Base-by-base conservation (phyloP, 2,888 invertebrate species). In the Exephanes ischioxanthus region DNA sequence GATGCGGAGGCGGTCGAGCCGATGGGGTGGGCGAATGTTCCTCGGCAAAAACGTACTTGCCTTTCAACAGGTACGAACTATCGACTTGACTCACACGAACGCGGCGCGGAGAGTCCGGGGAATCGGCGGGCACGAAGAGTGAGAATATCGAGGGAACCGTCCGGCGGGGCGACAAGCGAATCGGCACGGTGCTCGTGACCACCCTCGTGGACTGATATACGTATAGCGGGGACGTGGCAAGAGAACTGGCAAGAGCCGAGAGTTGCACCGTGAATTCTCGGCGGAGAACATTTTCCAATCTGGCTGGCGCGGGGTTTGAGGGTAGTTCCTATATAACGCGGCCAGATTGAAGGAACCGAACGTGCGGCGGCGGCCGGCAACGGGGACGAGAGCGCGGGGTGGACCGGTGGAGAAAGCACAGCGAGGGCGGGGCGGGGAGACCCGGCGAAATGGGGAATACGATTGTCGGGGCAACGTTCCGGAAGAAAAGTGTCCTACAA, bases 391-490 rank as follows among this genome's bases (percentile, higher is more conserved):
- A 89, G 86, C 83, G 78, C 85, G 81, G 83, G 86, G 82, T 70
- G 58, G 68, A 89, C 37, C 37, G 89, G 90, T 86, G 86, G 88
- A 86, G 87, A 82, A 84, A 86, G 72, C 86, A 80, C 80, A 80
- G 53, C 84, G 75, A 55, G 85, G 72, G 89, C 89, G 89, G 88
- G 88, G 89, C 88, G 84, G 83, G 83, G 86, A 84, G 89, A 87
- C 84, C 75, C 58, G 73, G 87, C 89, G 89, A 90, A 91, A 92
- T 89, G 90, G 90, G 90, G 89, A 92, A 93, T 92, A 92, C 93
- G 92, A 93, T 93, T 92, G 93, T 91, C 91, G 91, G 90, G 83
- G 89, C 90, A 92, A 90, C 91, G 92, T 91, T 92, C 92, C 91
- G 91, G 92, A 92, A 93, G 91, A 91, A 92, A 92, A 93, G 92